Conservation (phyloP, 2,888 invertebrate species). For the Trichogramma dendrolimi region DNA sequence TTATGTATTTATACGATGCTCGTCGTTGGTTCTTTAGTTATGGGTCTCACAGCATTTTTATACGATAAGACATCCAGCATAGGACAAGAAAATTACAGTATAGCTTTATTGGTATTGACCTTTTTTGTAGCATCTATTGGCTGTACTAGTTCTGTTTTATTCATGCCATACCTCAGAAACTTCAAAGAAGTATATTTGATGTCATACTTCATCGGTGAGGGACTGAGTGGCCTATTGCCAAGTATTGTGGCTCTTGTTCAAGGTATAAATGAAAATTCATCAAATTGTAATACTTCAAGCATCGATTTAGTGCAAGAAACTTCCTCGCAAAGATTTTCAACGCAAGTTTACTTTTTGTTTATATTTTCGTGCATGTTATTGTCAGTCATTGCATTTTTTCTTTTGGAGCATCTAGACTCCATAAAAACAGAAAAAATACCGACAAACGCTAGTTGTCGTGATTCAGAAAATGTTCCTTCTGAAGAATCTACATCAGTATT, state of each 20-base stretch:
- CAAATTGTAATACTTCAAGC: slow-evolving; percentile 35
- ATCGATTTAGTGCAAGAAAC: slow-evolving; percentile 47
- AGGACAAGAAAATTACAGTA: slow-evolving; percentile 55
- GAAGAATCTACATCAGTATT: slow-evolving; percentile 21
- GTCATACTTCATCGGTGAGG: slow-evolving; percentile 79
- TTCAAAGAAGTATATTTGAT: slow-evolving; percentile 72
- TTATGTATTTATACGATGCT: slow-evolving; percentile 57
- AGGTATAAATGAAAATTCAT: slow-evolving; percentile 68
- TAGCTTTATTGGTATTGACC: slow-evolving; percentile 61
- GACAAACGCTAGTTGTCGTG: slow-evolving; percentile 6
- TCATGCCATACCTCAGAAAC: slow-evolving; percentile 77
- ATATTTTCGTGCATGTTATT: slow-evolving; percentile 62
- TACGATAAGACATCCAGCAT: slow-evolving; percentile 59
- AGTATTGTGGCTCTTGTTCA: slow-evolving; percentile 73
- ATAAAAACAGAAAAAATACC: slow-evolving; percentile 25
- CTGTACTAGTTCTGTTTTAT: slow-evolving; percentile 81
- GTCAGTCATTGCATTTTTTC: slow-evolving; percentile 57
- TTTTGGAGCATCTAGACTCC: slow-evolving; percentile 34
- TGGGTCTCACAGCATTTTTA: slow-evolving; percentile 60
- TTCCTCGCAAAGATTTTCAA: slow-evolving; percentile 59
- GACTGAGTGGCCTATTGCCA: slow-evolving; percentile 76
- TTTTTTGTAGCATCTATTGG: slow-evolving; percentile 72
- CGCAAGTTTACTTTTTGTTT: slow-evolving; percentile 63
- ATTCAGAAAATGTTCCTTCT: slow-evolving; percentile 10
- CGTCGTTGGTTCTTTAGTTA: slow-evolving; percentile 56